Evolutionary conservation across 2,888 invertebrate genomes (phyloP), one percentile per base, ranked within the genome.

Genomic region (Apodemia zela): DNA sequence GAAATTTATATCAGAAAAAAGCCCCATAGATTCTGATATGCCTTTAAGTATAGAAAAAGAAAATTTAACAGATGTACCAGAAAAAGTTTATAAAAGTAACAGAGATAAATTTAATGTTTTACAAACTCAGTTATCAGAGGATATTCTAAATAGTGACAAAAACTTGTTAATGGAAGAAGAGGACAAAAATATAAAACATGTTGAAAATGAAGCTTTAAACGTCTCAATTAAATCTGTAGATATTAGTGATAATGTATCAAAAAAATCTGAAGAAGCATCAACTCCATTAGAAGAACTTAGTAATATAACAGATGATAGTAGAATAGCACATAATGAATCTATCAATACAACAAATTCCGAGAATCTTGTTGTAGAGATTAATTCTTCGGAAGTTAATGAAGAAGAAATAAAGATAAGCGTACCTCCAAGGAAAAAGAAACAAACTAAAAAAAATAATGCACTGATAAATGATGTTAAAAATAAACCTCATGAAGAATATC

Each of bases 401-500:
- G 73, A 75, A 72, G 82, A 82, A 72, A 72, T 78, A 67, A 82
- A 71, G 66, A 85, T 90, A 73, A 80, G 78, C 77, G 89, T 90
- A 64, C 91, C 91, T 66, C 91, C 91, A 54, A 82, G 90, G 78
- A 81, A 84, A 73, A 90, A 87, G 71, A 90, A 89, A 70, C 80
- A 78, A 62, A 69, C 60, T 17, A 45, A 45, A 42, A 42, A 42
- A 15, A 58, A 58, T 18, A 62, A 58, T 47, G 42, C 47, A 7
- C 6, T 47, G 18, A 59, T 21, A 63, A 47, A 59, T 21, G 15
- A 58, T 33, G 57, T 35, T 33, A 58, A 45, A 58, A 59, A 15
- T 33, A 49, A 70, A 33, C 17, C 21, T 33, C 64, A 68, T 64
- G 79, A 79, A 67, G 71, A 80, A 68, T 97, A 97, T 87, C 97